These are phyloP conservation scores for Diprion similis DNA, from an alignment of 1,140 invertebrate genomes.

Conservation along the genomic window DNA sequence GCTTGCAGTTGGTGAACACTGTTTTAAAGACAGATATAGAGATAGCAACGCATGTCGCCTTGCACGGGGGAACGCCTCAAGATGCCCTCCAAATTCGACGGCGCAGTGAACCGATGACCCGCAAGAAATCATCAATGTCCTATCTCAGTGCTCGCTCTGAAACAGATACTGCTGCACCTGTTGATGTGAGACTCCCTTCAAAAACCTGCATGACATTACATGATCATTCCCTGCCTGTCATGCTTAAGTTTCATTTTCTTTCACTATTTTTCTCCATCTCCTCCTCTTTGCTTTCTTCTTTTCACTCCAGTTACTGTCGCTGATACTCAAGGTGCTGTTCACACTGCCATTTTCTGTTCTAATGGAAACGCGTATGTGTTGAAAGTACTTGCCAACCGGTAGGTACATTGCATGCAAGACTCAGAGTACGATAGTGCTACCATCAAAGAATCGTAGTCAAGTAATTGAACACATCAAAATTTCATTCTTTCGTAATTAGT, in stretches of 20 bases:
- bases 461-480: too few species aligned
- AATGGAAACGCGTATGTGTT: too few species aligned
- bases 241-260: not conserved
- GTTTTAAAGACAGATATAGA: slow-evolving; percentile 82
- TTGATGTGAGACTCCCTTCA: slow-evolving; percentile 54
- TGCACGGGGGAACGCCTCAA: slow-evolving; percentile 60
- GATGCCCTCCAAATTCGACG: slow-evolving; percentile 58
- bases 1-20: slow-evolving; percentile 77
- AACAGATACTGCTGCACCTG: slow-evolving; percentile 53
- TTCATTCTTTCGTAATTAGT: not conserved
- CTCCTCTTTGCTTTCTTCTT: not conserved
- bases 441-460: too few species aligned
- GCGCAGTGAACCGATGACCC: slow-evolving; percentile 56
- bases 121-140: slow-evolving; percentile 62
- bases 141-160: slow-evolving; percentile 60
- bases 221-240: not conserved
- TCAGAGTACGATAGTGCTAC: too few species aligned
- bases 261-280: not conserved
- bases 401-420: too few species aligned
- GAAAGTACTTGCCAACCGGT: too few species aligned
- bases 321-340: not conserved
- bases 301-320: not conserved
- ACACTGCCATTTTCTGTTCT: too few species aligned
- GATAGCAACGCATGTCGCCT: slow-evolving; percentile 69
- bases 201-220: slow-evolving; percentile 18